phyloP scores from a whole-genome alignment of 2,113 vertebrate genomes.

The Gorsachius goisagi region DNA sequence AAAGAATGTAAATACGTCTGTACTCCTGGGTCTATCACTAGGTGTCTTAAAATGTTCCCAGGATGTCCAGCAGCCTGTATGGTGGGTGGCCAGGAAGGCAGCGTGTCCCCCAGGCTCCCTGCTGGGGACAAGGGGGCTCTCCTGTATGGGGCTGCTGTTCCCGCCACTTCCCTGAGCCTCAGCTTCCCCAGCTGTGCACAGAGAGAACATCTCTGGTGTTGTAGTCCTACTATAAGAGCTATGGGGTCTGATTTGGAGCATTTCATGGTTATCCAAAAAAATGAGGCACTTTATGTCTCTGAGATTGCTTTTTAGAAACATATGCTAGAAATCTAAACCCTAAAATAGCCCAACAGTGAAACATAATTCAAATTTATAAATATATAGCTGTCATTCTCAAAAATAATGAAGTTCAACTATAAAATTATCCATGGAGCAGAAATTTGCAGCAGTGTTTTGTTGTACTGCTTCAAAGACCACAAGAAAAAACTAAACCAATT shows the following conservation, averaged over 20 bases:
- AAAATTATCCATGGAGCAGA: background rate
- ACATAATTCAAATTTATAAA: background rate
- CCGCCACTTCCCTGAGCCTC: background rate
- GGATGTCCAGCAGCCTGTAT: background rate
- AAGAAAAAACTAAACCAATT: background rate
- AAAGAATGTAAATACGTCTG: background rate
- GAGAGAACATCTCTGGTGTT: accelerated
- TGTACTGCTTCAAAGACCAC: background rate
- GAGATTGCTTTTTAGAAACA: background rate
- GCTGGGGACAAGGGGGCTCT: background rate
- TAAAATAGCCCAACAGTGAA: background rate
- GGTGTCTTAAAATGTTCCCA: background rate
- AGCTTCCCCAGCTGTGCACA: background rate
- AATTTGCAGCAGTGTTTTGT: background rate
- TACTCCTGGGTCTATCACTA: background rate
- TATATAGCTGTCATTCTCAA: background rate
- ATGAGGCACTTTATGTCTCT: background rate
- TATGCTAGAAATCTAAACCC: background rate
- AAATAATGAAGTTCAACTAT: background rate
- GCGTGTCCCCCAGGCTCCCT: accelerated
- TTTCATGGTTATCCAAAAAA: background rate
- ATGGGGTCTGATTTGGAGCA: background rate
- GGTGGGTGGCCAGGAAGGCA: background rate
- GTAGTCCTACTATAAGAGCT: background rate
- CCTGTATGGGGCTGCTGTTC: accelerated